Evolutionary conservation across 2,113 vertebrate species (phyloP).

Genomic region (Ibidorhyncha struthersii): DNA sequence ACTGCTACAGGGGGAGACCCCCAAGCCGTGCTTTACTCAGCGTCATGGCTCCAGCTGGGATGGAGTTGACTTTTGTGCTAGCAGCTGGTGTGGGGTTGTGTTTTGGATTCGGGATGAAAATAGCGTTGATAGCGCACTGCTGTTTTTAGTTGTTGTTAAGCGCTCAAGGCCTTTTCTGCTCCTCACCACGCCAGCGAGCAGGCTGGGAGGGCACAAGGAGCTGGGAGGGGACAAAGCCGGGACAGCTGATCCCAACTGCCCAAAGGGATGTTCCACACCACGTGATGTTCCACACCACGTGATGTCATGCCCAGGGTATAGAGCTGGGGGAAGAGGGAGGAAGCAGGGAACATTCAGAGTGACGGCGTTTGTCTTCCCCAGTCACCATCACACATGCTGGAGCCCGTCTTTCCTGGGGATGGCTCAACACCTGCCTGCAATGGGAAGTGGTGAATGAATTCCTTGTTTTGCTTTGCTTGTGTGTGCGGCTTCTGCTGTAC

Average conservation of each 20-base stretch:
- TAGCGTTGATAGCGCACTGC: neutral
- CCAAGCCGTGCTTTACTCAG: accelerated
- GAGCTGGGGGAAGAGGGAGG: neutral
- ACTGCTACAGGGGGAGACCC: neutral
- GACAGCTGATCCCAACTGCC: neutral
- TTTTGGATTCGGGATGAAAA: neutral
- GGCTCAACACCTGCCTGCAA: too few species aligned
- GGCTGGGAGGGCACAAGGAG: neutral
- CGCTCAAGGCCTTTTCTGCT: neutral
- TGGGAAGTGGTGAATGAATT: too few species aligned
- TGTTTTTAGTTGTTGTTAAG: neutral
- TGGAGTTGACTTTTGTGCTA: neutral
- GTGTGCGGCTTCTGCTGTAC: neutral
- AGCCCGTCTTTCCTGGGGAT: too few species aligned
- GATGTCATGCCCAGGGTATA: neutral
- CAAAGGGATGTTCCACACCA: neutral
- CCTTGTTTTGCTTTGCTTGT: too few species aligned
- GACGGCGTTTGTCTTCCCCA: too few species aligned
- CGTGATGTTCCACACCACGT: accelerated
- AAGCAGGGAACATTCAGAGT: neutral
- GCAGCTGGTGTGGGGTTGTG: neutral
- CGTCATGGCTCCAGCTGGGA: neutral
- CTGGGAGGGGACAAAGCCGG: neutral
- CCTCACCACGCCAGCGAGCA: neutral
- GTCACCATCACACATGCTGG: too few species aligned